Evolutionary conservation across 2,888 invertebrate genomes (phyloP).

Genomic region (Drosophila paranaensis): DNA sequence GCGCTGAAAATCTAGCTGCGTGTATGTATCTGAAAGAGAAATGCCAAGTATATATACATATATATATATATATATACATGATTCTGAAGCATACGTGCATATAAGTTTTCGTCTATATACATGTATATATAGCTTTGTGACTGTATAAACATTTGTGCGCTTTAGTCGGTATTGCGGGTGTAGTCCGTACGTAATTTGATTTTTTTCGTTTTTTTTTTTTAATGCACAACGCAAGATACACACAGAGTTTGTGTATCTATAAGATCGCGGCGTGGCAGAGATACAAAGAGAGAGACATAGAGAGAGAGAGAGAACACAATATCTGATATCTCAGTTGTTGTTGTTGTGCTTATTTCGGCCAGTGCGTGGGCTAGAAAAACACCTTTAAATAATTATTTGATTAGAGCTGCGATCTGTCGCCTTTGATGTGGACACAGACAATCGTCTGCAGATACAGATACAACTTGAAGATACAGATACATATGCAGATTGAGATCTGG

Average conservation of each 20-base stretch:
- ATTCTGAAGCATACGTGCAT: conserved; percentile 19
- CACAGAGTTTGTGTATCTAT: conserved; percentile 52
- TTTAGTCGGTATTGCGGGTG: conserved; percentile 59
- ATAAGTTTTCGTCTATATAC: conserved; percentile 23
- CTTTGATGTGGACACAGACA: conserved; percentile 23
- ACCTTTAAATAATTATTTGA: conserved; percentile 44
- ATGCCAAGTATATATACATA: conserved; percentile 55
- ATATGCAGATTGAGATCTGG: not conserved
- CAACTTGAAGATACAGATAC: conserved; percentile 1
- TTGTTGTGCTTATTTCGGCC: conserved; percentile 40
- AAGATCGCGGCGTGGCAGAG: conserved; percentile 47
- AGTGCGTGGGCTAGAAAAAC: conserved; percentile 46
- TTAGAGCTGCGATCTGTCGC: conserved; percentile 20
- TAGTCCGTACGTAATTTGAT: conserved; percentile 69
- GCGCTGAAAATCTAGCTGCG: conserved; percentile 44
- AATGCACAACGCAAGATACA: conserved; percentile 65
- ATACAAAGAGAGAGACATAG: conserved; percentile 35
- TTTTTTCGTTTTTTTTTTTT: conserved; percentile 62
- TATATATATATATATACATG: conserved; percentile 33
- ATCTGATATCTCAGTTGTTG: conserved; percentile 32
- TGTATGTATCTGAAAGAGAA: conserved; percentile 66
- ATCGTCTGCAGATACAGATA: conserved; percentile 9
- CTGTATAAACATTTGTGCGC: conserved; percentile 65
- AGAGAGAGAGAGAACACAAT: conserved; percentile 33
- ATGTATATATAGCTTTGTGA: conserved; percentile 42